Evolutionary conservation across 2,888 invertebrate genomes (phyloP), one percentile per base, ranked within the genome.

Genomic region (Drosophila emarginata): DNA sequence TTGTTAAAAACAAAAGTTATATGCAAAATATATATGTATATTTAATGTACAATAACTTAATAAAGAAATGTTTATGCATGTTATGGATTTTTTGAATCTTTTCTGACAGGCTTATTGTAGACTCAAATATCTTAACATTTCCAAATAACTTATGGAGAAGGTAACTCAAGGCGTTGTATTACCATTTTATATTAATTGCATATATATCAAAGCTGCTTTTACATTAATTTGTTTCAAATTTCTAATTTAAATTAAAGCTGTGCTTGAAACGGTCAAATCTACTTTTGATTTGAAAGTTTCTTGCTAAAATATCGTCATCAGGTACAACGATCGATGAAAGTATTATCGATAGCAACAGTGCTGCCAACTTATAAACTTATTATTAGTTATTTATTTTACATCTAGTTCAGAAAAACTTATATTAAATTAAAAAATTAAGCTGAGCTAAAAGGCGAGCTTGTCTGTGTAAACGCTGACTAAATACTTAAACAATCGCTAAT

Each of bases 41-140:
- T 64, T 72, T 71, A 53, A 72, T 71, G 70, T 71, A 71, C 72
- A 72, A 64, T 66, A 75, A 72, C 71, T 67, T 61, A 84, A 87
- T 84, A 82, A 87, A 84, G 54, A 77, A 72, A 67, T 58, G 77
- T 82, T 87, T 77, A 75, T 81, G 75, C 77, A 75, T 81, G 82
- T 68, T 84, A 40, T 12, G 18, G 11, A 18, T 0, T 1, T 45
- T 3, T 11, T 32, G 32, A 9, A 32, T 32, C 11, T 11, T 28
- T 28, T 28, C 23, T 23, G 4, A 23, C 2, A 23, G 23, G 23
- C 2, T 23, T 4, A 23, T 23, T 23, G 4, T 1, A 23, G 23
- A 23, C 23, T 23, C 23, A n/a, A n/a, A n/a, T n/a, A n/a, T n/a
- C n/a, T n/a, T n/a, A n/a, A n/a, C n/a, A n/a, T n/a, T n/a, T n/a